A percentile compares a stretch with the other conserved stretches of the same genome.
Evolutionary conservation across 2,797 vertebrate genomes (phyloP).

Genomic region (Lerista edwardsae): DNA sequence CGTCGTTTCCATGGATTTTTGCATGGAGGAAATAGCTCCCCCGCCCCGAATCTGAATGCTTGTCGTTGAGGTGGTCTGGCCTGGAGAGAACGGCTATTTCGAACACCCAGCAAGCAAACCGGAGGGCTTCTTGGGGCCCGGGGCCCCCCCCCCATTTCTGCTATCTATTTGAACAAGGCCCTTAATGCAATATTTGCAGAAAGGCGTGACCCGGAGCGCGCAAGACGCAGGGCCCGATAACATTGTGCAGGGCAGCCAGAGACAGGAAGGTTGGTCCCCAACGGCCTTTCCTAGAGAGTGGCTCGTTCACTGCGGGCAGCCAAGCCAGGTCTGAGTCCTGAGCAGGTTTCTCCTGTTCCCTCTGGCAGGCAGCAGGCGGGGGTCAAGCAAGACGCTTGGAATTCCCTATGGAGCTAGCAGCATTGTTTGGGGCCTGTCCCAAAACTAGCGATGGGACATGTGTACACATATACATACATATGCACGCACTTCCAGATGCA

Average conservation of each 20-base stretch:
- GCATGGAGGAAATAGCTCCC: background rate
- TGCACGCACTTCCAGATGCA: no score
- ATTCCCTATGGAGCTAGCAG: no score
- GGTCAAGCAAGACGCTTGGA: no score
- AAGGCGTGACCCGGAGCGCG: constrained; percentile 75
- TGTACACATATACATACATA: no score
- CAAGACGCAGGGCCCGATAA: constrained; percentile 71
- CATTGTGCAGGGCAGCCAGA: constrained; percentile 65
- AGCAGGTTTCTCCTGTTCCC: background rate
- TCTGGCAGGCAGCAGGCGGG: background rate
- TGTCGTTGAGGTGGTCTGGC: background rate
- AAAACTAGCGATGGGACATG: no score
- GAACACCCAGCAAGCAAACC: background rate
- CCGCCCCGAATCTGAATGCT: background rate
- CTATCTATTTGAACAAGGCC: constrained; percentile 69
- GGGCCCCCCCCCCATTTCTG: constrained; percentile 21
- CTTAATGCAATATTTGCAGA: constrained; percentile 74
- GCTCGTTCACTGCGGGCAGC: constrained; percentile 39
- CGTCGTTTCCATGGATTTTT: background rate
- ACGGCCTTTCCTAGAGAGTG: constrained; percentile 67
- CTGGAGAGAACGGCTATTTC: background rate
- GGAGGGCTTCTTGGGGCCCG: constrained; percentile 15
- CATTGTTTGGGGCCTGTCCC: no score
- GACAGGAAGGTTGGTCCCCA: constrained; percentile 65
- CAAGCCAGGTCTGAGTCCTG: no score